Conservation (phyloP, 2,113 vertebrate genomes). For the Chionomys nivalis region DNA sequence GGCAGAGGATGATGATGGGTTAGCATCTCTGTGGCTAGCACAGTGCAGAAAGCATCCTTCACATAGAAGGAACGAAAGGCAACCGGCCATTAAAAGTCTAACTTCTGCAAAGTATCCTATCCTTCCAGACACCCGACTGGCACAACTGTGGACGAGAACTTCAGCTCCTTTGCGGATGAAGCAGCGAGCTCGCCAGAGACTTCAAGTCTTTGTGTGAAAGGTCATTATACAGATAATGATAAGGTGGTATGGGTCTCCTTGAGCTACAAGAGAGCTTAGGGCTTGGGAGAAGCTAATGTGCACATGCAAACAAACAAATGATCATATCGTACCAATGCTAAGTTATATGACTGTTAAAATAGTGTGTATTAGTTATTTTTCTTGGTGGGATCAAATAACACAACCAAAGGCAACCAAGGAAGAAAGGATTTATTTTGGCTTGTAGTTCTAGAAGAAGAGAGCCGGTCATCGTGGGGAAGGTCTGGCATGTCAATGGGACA, state of each 20-base stretch:
- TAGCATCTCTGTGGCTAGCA: neutral
- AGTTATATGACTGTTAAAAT: neutral
- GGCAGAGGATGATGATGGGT: neutral
- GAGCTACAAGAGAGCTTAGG: neutral
- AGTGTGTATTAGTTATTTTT: neutral
- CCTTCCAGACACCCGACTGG: neutral
- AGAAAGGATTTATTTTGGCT: neutral
- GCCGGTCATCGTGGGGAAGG: neutral
- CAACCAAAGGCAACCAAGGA: neutral
- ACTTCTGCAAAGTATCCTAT: neutral
- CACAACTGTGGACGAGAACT: neutral
- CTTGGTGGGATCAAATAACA: neutral
- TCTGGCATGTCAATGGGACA: neutral
- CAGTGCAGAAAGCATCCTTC: neutral
- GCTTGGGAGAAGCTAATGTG: neutral
- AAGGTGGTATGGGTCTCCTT: neutral
- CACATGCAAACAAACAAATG: neutral
- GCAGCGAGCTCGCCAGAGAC: neutral
- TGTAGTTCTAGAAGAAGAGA: neutral
- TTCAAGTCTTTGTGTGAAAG: neutral
- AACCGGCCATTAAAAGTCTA: neutral
- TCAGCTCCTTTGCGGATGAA: conserved; percentile 20
- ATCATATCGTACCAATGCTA: neutral
- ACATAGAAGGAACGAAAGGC: neutral
- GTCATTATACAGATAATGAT: neutral